phyloP scores from a whole-genome alignment of 2,797 vertebrate genomes.

The Sciurus carolinensis region DNA sequence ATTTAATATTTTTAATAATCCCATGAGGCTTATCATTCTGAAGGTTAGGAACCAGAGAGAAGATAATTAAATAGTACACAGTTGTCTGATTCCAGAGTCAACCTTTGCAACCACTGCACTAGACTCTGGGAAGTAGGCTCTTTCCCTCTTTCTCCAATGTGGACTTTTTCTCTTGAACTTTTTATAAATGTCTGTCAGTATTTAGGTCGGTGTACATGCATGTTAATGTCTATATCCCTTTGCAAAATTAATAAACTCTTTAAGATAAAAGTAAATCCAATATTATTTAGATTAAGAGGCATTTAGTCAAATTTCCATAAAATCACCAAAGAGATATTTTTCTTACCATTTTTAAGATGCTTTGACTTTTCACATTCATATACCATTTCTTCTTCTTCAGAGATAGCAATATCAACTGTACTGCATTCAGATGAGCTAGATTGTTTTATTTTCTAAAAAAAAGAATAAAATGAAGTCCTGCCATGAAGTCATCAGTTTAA shows the following conservation, averaged over 20 bases:
- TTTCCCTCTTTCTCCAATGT: background rate
- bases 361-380: constrained; percentile 60
- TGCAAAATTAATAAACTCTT: background rate
- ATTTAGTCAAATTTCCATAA: constrained; percentile 34
- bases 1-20: background rate
- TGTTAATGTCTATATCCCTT: background rate
- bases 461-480: constrained; percentile 45
- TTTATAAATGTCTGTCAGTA: background rate
- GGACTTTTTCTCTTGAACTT: constrained; percentile 12
- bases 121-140: background rate
- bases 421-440: constrained; percentile 97
- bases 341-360: constrained; percentile 75
- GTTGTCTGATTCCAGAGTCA: background rate
- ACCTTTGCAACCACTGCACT: background rate
- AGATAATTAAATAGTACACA: background rate
- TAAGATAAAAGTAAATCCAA: background rate
- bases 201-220: too few relatives aligned
- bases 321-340: background rate
- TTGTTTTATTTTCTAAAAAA: constrained; percentile 91
- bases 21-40: background rate
- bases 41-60: background rate
- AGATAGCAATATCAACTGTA: constrained; percentile 92
- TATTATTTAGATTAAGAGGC: constrained; percentile 19
- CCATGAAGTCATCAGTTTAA: background rate
- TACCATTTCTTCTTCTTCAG: constrained; percentile 91